These are phyloP conservation scores for Nothobranchius furzeri DNA, from an alignment of 2,113 vertebrate species.

Conservation along the genomic window DNA sequence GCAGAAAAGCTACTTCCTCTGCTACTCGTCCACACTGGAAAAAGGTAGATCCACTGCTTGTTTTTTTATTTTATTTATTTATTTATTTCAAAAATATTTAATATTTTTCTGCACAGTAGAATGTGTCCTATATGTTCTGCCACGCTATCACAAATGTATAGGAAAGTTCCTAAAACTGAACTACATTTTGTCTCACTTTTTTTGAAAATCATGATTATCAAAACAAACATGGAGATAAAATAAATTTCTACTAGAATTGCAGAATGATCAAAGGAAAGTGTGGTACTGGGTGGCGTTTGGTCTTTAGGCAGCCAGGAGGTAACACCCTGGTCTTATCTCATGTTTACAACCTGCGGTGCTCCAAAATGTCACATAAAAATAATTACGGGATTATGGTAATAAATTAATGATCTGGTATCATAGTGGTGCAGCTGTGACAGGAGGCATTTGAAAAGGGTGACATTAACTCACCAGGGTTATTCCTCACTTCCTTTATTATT, in stretches of 20 bases:
- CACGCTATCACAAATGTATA: no score
- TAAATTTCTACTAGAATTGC: not conserved
- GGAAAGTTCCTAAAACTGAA: no score
- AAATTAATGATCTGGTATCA: slow-evolving; percentile 50
- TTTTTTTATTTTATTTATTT: not conserved
- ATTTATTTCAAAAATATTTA: not conserved
- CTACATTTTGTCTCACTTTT: no score
- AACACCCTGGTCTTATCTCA: slow-evolving; percentile 13
- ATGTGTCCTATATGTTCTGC: not conserved
- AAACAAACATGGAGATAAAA: slow-evolving; percentile 5
- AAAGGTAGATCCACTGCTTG: slow-evolving; percentile 54
- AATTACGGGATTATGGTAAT: slow-evolving; percentile 29
- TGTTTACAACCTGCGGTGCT: slow-evolving; percentile 32
- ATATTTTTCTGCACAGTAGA: not conserved
- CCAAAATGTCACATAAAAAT: slow-evolving; percentile 52
- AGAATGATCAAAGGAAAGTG: slow-evolving; percentile 9
- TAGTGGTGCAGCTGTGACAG: slow-evolving; percentile 35
- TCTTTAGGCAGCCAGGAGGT: slow-evolving; percentile 18
- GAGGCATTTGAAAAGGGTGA: slow-evolving; percentile 27
- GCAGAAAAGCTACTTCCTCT: slow-evolving; percentile 59
- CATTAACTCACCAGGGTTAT: slow-evolving; percentile 50
- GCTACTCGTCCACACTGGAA: slow-evolving; percentile 52
- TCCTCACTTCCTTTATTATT: slow-evolving; percentile 43
- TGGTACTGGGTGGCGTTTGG: slow-evolving; percentile 5
- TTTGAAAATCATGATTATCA: no score